These are phyloP conservation scores for Lingula anatina DNA, from an alignment of 2,888 invertebrate species.

Conservation along the genomic window DNA sequence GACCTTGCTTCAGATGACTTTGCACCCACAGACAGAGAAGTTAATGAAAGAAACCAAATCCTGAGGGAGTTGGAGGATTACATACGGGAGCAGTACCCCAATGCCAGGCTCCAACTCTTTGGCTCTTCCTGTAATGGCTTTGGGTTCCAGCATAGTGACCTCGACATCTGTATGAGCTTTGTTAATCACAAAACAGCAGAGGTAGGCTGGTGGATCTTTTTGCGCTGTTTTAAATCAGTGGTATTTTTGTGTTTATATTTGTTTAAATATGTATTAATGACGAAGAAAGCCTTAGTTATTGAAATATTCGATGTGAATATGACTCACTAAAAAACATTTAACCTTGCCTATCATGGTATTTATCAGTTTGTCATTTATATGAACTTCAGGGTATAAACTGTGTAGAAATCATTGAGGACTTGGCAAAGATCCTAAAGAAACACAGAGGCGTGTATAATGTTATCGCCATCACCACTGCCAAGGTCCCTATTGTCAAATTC, in stretches of 20 bases:
- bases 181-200: constrained; percentile 42
- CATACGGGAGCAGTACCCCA: constrained; percentile 37
- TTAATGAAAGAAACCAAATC: constrained; percentile 31
- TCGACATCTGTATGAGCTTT: constrained; percentile 61
- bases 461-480: constrained; percentile 57
- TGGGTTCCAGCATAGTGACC: constrained; percentile 58
- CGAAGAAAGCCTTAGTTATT: too few relatives aligned
- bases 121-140: constrained; percentile 62
- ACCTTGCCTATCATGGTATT: too few relatives aligned
- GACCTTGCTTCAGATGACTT: constrained; percentile 28
- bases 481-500: constrained; percentile 63
- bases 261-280: too few relatives aligned
- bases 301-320: too few relatives aligned
- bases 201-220: constrained; percentile 31
- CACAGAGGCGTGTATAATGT: constrained; percentile 49
- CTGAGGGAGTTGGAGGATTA: constrained; percentile 46
- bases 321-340: too few relatives aligned
- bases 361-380: too few relatives aligned
- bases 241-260: too few relatives aligned
- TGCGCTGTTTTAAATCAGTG: too few relatives aligned
- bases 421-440: constrained; percentile 48
- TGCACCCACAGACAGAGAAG: constrained; percentile 21
- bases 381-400: constrained; percentile 43
- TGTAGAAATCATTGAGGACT: constrained; percentile 45
- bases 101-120: constrained; percentile 56